Evolutionary conservation across 2,113 vertebrate species (phyloP).

Genomic region (Otocyon megalotis): DNA sequence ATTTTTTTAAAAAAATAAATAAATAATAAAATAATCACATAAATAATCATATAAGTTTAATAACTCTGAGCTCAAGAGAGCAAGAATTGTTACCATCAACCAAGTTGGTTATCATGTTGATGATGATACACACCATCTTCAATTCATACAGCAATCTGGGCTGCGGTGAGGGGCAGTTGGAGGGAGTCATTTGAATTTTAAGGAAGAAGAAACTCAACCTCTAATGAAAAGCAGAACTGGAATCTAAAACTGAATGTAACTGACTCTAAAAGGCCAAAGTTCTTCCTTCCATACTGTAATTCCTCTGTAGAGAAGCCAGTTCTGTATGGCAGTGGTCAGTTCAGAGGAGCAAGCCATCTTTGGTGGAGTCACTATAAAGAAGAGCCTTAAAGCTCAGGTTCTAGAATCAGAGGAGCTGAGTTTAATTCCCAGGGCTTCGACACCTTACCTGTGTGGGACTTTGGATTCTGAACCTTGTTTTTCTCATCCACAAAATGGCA

Average conservation of each 20-base stretch:
- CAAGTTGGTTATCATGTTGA: neutral
- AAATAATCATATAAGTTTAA: neutral
- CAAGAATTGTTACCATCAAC: neutral
- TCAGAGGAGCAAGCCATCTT: neutral
- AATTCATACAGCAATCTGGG: neutral
- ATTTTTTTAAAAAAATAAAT: too few relatives aligned
- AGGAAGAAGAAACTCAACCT: neutral
- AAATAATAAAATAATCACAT: neutral
- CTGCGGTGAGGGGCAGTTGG: neutral
- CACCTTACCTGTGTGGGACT: neutral
- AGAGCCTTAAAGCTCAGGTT: neutral
- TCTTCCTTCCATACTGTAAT: too few relatives aligned
- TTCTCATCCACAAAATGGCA: neutral
- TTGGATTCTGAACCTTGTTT: neutral
- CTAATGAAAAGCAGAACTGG: neutral
- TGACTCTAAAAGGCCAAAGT: neutral
- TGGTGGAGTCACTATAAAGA: neutral
- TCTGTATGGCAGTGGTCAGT: neutral
- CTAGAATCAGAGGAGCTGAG: neutral
- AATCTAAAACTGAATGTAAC: neutral
- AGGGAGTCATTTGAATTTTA: neutral
- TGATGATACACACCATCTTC: neutral
- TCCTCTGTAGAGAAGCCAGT: neutral
- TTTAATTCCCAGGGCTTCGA: neutral
- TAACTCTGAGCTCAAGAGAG: neutral